A percentile compares a stretch with the other conserved stretches of the same genome.
Conservation (phyloP, 2,113 vertebrate genomes). For the Anoura caudifer region DNA sequence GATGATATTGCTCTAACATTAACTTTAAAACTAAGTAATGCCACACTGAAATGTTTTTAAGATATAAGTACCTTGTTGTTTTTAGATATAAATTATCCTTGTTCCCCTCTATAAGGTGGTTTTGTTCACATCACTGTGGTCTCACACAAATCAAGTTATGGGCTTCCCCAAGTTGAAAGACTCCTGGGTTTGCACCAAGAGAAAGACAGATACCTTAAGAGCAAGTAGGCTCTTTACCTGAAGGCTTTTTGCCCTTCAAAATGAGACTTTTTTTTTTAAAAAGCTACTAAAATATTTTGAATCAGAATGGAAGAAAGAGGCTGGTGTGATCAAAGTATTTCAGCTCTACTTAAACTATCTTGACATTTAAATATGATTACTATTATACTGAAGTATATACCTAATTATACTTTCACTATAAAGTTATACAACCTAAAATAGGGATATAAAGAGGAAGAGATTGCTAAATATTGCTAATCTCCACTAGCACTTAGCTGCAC, state of each 20-base stretch:
- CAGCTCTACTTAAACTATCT: background rate
- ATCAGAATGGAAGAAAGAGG: background rate
- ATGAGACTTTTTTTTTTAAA: background rate
- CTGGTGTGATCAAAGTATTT: background rate
- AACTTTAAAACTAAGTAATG: background rate
- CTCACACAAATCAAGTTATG: background rate
- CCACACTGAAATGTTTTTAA: background rate
- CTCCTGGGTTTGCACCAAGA: background rate
- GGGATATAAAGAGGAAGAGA: background rate
- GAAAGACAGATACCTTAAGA: background rate
- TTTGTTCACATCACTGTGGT: too few species aligned
- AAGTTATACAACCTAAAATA: background rate
- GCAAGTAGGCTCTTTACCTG: constrained; percentile 3
- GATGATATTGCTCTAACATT: background rate
- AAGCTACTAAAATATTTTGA: constrained; percentile 19
- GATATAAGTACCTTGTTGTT: background rate
- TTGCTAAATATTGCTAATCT: background rate
- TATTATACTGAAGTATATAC: background rate
- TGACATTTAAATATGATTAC: background rate
- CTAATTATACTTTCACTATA: background rate
- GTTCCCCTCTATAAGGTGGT: background rate
- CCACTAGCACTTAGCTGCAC: background rate
- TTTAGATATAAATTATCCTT: background rate
- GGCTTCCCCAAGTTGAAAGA: background rate
- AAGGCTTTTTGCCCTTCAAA: constrained; percentile 1